phyloP scores from a whole-genome alignment of 2,113 vertebrate species.

The Tenrec ecaudatus region DNA sequence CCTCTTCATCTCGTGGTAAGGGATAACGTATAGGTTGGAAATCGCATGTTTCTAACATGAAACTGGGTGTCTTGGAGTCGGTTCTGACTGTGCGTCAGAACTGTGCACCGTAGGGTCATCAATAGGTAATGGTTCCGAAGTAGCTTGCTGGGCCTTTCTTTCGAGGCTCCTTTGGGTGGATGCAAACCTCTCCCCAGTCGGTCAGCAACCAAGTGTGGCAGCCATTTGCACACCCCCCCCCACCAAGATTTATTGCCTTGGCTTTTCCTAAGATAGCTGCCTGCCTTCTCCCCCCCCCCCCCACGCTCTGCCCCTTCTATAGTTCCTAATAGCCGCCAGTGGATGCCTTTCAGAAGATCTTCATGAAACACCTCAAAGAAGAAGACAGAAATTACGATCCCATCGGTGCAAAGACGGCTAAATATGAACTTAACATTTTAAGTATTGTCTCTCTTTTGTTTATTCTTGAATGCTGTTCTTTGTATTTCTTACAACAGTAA shows the following conservation, averaged over 20 bases:
- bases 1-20: not conserved
- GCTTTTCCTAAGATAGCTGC: slow-evolving; percentile 10
- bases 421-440: slow-evolving; percentile 51
- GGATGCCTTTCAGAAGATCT: not conserved
- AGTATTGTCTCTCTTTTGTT: slow-evolving; percentile 32
- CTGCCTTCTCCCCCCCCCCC: too few species aligned
- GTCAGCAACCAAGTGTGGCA: not conserved
- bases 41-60: not conserved
- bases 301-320: not conserved
- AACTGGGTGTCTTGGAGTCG: not conserved
- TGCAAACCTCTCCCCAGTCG: not conserved
- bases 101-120: not conserved
- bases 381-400: not conserved
- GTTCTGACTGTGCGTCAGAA: not conserved
- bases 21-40: not conserved
- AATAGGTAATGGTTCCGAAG: not conserved
- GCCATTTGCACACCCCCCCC: not conserved
- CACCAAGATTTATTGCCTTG: not conserved
- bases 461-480: slow-evolving; percentile 46
- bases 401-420: not conserved
- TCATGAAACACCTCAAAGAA: not conserved
- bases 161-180: not conserved
- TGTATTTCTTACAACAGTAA: slow-evolving; percentile 37
- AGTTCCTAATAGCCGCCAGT: not conserved
- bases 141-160: not conserved